Base-by-base conservation (phyloP, 2,113 vertebrate species). In the Ranitomeya variabilis region DNA sequence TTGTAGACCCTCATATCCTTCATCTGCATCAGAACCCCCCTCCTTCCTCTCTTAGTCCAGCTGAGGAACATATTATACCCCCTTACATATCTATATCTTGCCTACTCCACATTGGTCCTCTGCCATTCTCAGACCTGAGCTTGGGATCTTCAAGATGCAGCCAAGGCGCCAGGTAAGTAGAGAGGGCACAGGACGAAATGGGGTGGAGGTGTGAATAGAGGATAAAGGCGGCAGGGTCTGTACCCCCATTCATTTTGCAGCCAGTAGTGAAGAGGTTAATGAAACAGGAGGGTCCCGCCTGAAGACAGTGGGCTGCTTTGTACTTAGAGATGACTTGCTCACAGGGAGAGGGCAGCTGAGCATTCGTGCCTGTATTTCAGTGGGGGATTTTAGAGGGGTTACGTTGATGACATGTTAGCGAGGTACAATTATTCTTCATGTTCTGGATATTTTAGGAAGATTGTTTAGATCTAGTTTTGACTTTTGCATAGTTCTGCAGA, bases 111-210 rank as follows among this genome's bases (percentile, higher is more conserved):
- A 45, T 52, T 78, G 59, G 57, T 64, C 60, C 66, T 54, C 59
- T 80, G 59, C 69, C 69, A 84, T 31, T 19, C 23, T 55, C 81
- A 78, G 73, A 55, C n/a, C 23, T 52, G 10, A 67, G 21, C 59
- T 64, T 73, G 37, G 54, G 1, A 78, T 66, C 59, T 83, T 19
- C 81, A 89, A 74, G 87, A 89, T 89, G 87, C 73, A 84, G 71
- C 60, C 60, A 52, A 16, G 13, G 55, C 31, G 78, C 45, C 73
- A 89, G 87, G 87, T 89, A 64, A 89, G 71, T 21, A 88, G 80
- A 69, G 77, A 81, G 87, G 71, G 64, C 59, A 37, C 31, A 51
- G 67, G 71, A 21, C 37, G 71, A 62, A 59, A 62, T 78, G 69
- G 55, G n/a, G 69, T 31, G 26, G 26, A 69, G 51, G 87, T 83